phyloP scores from a whole-genome alignment of 2,113 vertebrate species.

The Phyllostomus discolor region DNA sequence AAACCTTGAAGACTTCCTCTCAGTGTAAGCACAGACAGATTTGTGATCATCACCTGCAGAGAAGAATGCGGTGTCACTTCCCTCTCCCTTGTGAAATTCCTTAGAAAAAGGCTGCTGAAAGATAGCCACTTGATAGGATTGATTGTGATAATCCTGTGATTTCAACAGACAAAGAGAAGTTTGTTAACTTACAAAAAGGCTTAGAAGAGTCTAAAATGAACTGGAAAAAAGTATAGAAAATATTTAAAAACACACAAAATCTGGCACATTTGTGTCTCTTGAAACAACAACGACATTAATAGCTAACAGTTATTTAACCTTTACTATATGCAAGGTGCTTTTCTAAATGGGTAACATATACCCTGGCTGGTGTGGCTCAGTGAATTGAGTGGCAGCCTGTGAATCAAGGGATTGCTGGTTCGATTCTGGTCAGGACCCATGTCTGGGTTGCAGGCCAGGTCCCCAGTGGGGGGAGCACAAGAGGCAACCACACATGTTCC shows the following conservation, averaged over 20 bases:
- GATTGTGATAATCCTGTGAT: neutral
- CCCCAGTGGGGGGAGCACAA: too few relatives aligned
- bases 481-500: too few relatives aligned
- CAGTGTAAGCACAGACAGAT: neutral
- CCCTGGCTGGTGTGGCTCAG: too few relatives aligned
- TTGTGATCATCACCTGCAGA: neutral
- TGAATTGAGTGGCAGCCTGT: too few relatives aligned
- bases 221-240: neutral
- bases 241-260: neutral
- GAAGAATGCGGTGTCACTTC: neutral
- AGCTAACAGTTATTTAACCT: neutral
- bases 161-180: neutral
- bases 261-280: neutral
- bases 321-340: neutral
- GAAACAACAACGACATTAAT: neutral
- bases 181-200: neutral
- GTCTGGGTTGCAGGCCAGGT: too few relatives aligned
- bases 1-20: neutral
- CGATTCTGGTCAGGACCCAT: too few relatives aligned
- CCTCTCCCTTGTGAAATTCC: neutral
- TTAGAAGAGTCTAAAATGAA: neutral
- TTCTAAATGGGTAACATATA: neutral
- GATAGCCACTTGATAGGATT: neutral
- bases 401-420: too few relatives aligned
- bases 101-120: neutral